Conservation (phyloP, 2,888 invertebrate species). For the Unio delphinus region DNA sequence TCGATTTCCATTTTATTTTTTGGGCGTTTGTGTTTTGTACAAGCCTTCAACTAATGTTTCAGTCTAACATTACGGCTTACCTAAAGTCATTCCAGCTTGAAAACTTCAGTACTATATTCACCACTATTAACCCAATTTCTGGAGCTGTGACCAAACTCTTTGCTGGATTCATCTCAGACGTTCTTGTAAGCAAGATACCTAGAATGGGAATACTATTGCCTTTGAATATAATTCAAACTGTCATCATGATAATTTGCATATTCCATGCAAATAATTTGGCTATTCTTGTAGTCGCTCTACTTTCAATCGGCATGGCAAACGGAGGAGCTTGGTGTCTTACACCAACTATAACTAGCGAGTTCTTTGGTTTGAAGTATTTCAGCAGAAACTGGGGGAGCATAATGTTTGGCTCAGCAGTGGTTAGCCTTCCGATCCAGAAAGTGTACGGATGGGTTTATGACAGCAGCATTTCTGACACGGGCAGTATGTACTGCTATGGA, state of each 20-base stretch:
- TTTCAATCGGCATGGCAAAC: conserved; percentile 53
- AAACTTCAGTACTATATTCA: conserved; percentile 47
- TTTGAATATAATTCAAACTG: conserved; percentile 46
- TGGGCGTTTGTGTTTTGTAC: conserved; percentile 56
- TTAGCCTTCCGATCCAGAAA: conserved; percentile 46
- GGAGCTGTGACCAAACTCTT: conserved; percentile 49
- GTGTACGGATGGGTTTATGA: conserved; percentile 54
- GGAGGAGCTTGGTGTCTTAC: conserved; percentile 59
- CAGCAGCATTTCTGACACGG: conserved; percentile 33
- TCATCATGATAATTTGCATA: conserved; percentile 44
- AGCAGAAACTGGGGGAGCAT: conserved; percentile 58
- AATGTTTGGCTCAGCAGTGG: conserved; percentile 55
- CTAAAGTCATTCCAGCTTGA: conserved; percentile 52
- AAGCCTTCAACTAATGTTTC: conserved; percentile 53
- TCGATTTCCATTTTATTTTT: conserved; percentile 55
- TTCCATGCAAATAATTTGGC: conserved; percentile 43
- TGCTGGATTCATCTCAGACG: conserved; percentile 51
- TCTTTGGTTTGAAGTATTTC: conserved; percentile 58
- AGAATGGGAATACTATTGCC: conserved; percentile 43
- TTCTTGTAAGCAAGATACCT: conserved; percentile 45
- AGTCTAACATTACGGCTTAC: conserved; percentile 52
- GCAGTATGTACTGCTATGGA: conserved; percentile 49
- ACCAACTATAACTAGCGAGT: conserved; percentile 58
- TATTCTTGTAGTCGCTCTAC: conserved; percentile 39
- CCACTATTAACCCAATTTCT: conserved; percentile 49